Conservation (phyloP, 2,888 invertebrate genomes). For the Drosophila neotestacea region DNA sequence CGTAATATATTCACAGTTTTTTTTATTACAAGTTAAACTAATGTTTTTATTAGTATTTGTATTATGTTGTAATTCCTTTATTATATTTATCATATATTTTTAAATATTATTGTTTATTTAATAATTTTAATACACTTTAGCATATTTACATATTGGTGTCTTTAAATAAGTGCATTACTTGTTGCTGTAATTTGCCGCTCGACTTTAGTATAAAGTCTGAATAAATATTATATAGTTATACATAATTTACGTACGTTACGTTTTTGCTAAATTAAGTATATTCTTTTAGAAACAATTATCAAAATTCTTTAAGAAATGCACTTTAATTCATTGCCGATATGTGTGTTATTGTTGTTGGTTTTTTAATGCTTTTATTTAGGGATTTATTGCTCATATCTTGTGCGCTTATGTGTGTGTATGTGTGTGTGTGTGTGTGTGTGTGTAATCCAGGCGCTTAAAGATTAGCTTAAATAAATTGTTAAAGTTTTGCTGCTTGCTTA, state of each 20-base stretch:
- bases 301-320: constrained; percentile 67
- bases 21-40: constrained; percentile 69
- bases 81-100: not conserved
- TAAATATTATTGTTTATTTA: not conserved
- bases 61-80: constrained; percentile 37
- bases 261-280: constrained; percentile 39
- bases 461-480: constrained; percentile 28
- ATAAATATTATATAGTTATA: constrained; percentile 21
- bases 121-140: constrained; percentile 47
- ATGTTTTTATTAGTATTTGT: constrained; percentile 35
- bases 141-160: constrained; percentile 62
- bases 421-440: constrained; percentile 1
- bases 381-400: constrained; percentile 9
- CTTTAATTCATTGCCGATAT: constrained; percentile 72
- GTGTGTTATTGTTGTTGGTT: constrained; percentile 32
- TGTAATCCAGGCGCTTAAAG: constrained; percentile 24
- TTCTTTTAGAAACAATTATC: constrained; percentile 41
- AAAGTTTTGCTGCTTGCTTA: not conserved
- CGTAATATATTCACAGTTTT: constrained; percentile 77
- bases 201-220: constrained; percentile 49
- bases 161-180: constrained; percentile 47
- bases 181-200: constrained; percentile 16
- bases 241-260: constrained; percentile 5
- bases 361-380: constrained; percentile 12
- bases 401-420: constrained; percentile 3